Evolutionary conservation across 2,888 invertebrate species (phyloP).

Genomic region (Nymphalis c-album): DNA sequence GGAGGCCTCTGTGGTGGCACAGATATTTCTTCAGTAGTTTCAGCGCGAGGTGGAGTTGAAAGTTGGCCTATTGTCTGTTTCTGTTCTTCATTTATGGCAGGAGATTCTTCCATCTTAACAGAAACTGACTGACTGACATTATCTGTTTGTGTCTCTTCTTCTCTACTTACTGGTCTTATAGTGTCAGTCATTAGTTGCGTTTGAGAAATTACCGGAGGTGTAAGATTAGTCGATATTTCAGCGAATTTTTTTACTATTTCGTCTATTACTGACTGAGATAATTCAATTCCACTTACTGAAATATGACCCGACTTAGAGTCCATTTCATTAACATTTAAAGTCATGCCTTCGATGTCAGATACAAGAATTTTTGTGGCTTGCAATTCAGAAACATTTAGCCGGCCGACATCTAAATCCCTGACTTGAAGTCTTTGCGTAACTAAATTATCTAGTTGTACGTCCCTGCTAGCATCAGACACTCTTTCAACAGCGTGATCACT

Average conservation of each 20-base stretch:
- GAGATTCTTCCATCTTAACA: constrained; percentile 40
- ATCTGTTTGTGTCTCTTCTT: constrained; percentile 73
- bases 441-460: constrained; percentile 71
- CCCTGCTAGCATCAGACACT: constrained; percentile 59
- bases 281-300: constrained; percentile 84
- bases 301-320: constrained; percentile 86
- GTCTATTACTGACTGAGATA: constrained; percentile 85
- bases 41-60: constrained; percentile 44
- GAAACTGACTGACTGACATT: constrained; percentile 31
- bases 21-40: constrained; percentile 52
- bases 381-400: constrained; percentile 88
- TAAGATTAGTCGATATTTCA: constrained; percentile 64
- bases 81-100: constrained; percentile 33
- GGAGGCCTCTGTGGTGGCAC: constrained; percentile 72
- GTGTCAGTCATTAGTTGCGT: constrained; percentile 45
- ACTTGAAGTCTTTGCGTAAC: constrained; percentile 85
- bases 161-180: constrained; percentile 59
- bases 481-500: constrained; percentile 61
- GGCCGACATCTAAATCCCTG: constrained; percentile 88
- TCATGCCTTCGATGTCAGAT: constrained; percentile 89
- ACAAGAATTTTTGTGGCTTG: constrained; percentile 90
- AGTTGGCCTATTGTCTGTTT: constrained; percentile 37
- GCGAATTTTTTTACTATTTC: constrained; percentile 83
- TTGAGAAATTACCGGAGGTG: constrained; percentile 38
- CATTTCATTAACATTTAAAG: constrained; percentile 86